Evolutionary conservation across 1,140 invertebrate species (phyloP), one percentile per base, ranked within the genome.

Genomic region (Dreissena polymorpha): DNA sequence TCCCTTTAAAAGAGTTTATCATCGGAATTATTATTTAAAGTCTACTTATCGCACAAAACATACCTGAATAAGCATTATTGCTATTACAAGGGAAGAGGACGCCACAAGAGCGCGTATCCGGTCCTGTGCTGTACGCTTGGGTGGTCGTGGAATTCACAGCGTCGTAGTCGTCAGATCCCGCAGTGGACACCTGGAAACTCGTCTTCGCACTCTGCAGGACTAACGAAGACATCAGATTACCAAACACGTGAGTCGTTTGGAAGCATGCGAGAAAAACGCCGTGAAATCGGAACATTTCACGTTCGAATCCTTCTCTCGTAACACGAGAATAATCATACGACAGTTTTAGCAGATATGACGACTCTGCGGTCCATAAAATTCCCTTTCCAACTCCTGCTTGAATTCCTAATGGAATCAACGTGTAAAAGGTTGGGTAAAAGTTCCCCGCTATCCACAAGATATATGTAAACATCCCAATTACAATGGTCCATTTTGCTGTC

Each of bases 241-340:
- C 92, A 90, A 91, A 93, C 50, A 93, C 91, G 85, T 93, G 92
- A n/a, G 92, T 92, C 12, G 92, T 91, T 73, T 93, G 92, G 83
- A 93, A 92, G 76, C 92, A 92, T 14, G 92, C 92, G n/a, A 93
- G 83, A 84, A 93, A 93, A 79, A 93, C 89, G 14, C 91, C 91
- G 79, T 93, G 91, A 72, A 92, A 93, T n/a, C 91, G 86, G 70
- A 92, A 91, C 80, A 91, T 88, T 71, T 93, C 90, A 25, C 88
- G 87, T 50, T 92, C 91, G 21, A 91, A 77, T 23, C 89, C 83
- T 49, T 90, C 89, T 53, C 86, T 87, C 0, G 87, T 87, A 13
- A 88, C 83, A 53, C 85, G 85, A 12, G 91, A 88, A 12, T 90
- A 90, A 82, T 92, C 92, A 63, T 90, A 90, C 5, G 91, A 91